phyloP scores from a whole-genome alignment of 2,888 invertebrate species.

The Pogonocherus hispidulus region DNA sequence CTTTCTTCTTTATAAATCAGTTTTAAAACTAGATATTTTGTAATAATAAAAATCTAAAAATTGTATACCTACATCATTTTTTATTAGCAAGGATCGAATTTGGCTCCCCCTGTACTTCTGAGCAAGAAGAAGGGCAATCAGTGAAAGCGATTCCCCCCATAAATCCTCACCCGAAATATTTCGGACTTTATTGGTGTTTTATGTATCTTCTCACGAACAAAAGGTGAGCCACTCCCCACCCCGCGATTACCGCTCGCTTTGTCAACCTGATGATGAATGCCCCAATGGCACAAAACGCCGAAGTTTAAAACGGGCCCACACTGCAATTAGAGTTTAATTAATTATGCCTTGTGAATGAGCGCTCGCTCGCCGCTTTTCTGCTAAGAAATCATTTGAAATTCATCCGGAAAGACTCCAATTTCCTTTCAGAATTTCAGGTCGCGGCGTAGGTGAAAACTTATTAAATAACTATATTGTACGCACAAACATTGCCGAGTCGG shows the following conservation, averaged over 20 bases:
- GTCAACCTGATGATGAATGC: constrained; percentile 68
- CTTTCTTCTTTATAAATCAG: too few relatives aligned
- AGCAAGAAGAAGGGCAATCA: too few relatives aligned
- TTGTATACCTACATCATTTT: too few relatives aligned
- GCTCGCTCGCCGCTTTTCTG: constrained; percentile 53
- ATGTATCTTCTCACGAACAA: constrained; percentile 35
- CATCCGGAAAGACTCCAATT: constrained; percentile 57
- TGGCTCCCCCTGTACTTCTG: too few relatives aligned
- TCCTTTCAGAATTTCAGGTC: constrained; percentile 56
- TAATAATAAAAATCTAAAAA: too few relatives aligned
- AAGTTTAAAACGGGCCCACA: constrained; percentile 65
- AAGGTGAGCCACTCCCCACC: constrained; percentile 36
- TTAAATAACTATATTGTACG: constrained; percentile 52
- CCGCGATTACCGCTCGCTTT: constrained; percentile 67
- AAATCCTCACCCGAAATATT: constrained; percentile 10
- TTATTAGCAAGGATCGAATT: too few relatives aligned
- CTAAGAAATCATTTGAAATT: constrained; percentile 57
- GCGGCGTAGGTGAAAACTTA: constrained; percentile 48
- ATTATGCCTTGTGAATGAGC: constrained; percentile 68
- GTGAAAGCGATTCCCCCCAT: not conserved
- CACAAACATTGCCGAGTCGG: constrained; percentile 39
- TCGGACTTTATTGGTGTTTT: constrained; percentile 25
- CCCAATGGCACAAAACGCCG: constrained; percentile 66
- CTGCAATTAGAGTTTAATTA: constrained; percentile 70
- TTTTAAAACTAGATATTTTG: too few relatives aligned